Evolutionary conservation across 1,140 invertebrate species (phyloP), one percentile per base, ranked within the genome.

Genomic region (Drosophila navojoa): DNA sequence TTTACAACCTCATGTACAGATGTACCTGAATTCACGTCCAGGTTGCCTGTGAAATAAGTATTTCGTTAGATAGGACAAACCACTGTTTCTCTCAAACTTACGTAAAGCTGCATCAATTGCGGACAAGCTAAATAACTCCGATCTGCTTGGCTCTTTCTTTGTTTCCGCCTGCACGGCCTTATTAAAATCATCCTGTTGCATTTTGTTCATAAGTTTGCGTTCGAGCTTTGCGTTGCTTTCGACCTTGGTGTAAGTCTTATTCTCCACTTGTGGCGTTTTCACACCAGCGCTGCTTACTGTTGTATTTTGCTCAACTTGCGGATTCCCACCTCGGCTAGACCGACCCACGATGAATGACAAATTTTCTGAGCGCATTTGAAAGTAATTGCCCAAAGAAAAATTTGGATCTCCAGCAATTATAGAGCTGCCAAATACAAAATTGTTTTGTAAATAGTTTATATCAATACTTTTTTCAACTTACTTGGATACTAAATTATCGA

Each of bases 301-400:
- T 35, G 45, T 57, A n/a, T 50, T 57, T n/a, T 57, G 11, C 11
- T 53, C 76, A 10, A 77, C 25, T 13, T 77, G 38, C 0, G 71
- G 53, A 7, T 72, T 66, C 4, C 49, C 55, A 5, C 60, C 11
- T n/a, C 57, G 71, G 42, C 69, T 79, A 6, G 63, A 68, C 10
- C 66, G 55, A 5, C 47, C 44, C 1, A 78, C 79, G 69, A 91
- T 87, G 13, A 80, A 77, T 29, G 72, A 79, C 13, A 92, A 69
- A 53, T 82, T 79, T 5, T 92, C 91, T 1, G 91, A 92, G 19
- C 89, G 85, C 45, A 72, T 73, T 38, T 89, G 79, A 10, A 92
- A 92, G 49, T 91, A 92, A 9, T 70, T 81, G 16, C 91, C 91
- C 64, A 92, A 35, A 5, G 91, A 92, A 45, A 92, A 92, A 63